phyloP scores from a whole-genome alignment of 2,888 invertebrate species.

The Schizaphis graminum region DNA sequence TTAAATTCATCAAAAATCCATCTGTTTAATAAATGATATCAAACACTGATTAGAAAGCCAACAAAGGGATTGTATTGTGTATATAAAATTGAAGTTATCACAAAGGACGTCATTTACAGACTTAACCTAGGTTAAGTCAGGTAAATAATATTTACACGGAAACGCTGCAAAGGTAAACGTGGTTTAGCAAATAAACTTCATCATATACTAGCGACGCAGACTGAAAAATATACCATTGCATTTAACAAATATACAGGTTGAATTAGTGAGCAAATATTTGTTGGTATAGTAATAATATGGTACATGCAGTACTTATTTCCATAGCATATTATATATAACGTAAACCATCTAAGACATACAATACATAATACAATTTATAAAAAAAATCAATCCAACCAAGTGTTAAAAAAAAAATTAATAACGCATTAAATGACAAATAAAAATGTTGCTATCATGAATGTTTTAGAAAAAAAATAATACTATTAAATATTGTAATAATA shows the following conservation, averaged over 20 bases:
- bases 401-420: too few relatives aligned
- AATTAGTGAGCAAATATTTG: neutral
- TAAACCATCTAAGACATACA: too few relatives aligned
- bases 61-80: neutral
- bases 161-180: neutral
- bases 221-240: neutral
- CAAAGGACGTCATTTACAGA: constrained; percentile 51
- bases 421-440: neutral
- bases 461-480: too few relatives aligned
- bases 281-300: neutral
- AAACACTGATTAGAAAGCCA: constrained; percentile 9
- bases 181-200: neutral
- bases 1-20: neutral
- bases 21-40: constrained; percentile 22
- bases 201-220: neutral
- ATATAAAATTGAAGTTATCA: constrained; percentile 13
- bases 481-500: neutral
- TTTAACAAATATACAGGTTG: neutral
- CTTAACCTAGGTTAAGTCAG: constrained; percentile 3
- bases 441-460: neutral
- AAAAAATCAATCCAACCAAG: neutral
- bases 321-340: neutral
- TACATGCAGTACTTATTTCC: neutral
- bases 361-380: neutral
- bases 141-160: constrained; percentile 23